Evolutionary conservation across 2,888 invertebrate genomes (phyloP).

Genomic region (Andrena fulva): DNA sequence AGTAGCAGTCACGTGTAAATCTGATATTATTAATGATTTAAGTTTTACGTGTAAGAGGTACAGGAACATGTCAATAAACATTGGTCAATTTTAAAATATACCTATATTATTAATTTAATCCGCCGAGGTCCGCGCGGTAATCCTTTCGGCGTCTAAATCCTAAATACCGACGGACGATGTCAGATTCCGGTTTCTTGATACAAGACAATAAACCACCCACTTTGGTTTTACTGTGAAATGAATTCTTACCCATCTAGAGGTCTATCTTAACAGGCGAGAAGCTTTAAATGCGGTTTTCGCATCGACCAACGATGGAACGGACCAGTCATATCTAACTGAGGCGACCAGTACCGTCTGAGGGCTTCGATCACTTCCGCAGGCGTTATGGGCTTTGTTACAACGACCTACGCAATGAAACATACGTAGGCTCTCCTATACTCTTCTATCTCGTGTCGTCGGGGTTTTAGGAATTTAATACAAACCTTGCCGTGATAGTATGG

Average conservation of each 20-base stretch:
- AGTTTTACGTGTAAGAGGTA: constrained; percentile 52
- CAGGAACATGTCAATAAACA: constrained; percentile 70
- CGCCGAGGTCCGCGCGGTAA: background rate
- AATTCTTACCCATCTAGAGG: constrained; percentile 42
- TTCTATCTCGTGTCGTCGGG: constrained; percentile 6
- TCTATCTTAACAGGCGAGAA: constrained; percentile 77
- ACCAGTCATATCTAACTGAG: constrained; percentile 85
- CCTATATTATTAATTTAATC: constrained; percentile 20
- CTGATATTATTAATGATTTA: constrained; percentile 43
- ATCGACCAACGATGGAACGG: constrained; percentile 82
- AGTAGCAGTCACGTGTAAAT: constrained; percentile 41
- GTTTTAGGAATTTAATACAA: constrained; percentile 13
- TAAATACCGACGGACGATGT: constrained; percentile 17
- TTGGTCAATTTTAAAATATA: constrained; percentile 68
- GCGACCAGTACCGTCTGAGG: constrained; percentile 89
- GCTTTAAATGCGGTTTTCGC: constrained; percentile 78
- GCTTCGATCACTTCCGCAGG: constrained; percentile 94
- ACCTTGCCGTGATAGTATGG: constrained; percentile 82
- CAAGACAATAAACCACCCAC: background rate
- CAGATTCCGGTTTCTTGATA: background rate
- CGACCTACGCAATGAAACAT: constrained; percentile 67
- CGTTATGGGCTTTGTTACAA: constrained; percentile 89
- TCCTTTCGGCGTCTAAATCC: constrained; percentile 8
- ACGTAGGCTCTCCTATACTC: constrained; percentile 4
- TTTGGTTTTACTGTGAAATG: constrained; percentile 9